A percentile compares a stretch with the other conserved stretches of the same genome.
These are phyloP conservation scores for Mantis religiosa DNA, from an alignment of 2,888 invertebrate genomes.

Conservation along the genomic window DNA sequence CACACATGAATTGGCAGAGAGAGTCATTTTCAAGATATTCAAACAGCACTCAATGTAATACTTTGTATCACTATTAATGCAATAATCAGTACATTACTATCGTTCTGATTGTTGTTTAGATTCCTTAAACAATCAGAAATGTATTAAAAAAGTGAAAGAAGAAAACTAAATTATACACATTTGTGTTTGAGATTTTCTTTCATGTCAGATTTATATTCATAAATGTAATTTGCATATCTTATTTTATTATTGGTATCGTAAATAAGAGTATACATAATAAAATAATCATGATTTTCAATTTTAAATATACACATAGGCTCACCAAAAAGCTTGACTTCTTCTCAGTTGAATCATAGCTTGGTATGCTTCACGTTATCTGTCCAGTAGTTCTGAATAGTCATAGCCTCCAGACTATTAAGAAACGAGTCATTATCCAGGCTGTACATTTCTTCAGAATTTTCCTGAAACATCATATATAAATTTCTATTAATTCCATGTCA, in stretches of 20 bases:
- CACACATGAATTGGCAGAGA: too few species aligned
- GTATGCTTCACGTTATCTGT: constrained; percentile 88
- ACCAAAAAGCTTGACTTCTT: not conserved
- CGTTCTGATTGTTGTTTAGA: too few species aligned
- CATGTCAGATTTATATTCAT: not conserved
- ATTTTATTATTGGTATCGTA: not conserved
- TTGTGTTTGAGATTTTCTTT: not conserved
- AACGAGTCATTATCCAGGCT: constrained; percentile 92
- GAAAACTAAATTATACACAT: not conserved
- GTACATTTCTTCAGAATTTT: constrained; percentile 91
- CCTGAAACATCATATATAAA: constrained; percentile 55
- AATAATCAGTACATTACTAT: too few species aligned
- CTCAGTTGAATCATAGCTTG: constrained; percentile 59
- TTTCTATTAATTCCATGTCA: not conserved
- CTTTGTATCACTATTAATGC: not conserved
- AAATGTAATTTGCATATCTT: not conserved
- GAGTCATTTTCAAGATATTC: not conserved
- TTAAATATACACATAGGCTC: not conserved
- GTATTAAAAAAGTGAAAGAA: not conserved
- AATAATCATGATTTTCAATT: not conserved
- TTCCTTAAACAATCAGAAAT: too few species aligned
- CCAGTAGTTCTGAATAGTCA: constrained; percentile 94
- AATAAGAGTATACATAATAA: not conserved
- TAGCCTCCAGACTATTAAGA: constrained; percentile 86
- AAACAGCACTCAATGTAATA: not conserved